phyloP scores from a whole-genome alignment of 1,140 invertebrate species.

The Saccostrea glomerata region DNA sequence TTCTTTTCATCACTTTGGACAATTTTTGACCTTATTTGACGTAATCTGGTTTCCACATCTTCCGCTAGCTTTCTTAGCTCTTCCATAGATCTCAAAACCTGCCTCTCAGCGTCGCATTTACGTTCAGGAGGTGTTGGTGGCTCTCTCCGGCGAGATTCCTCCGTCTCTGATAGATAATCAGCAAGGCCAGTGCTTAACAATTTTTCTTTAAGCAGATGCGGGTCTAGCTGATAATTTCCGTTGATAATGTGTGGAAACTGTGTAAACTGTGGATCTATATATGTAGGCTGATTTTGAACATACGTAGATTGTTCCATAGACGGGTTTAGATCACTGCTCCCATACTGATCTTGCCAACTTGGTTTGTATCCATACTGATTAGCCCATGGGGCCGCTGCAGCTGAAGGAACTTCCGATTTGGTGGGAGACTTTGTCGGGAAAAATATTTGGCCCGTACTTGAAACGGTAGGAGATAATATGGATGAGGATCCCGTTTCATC shows the following conservation, averaged over 20 bases:
- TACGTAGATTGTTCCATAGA: constrained; percentile 17
- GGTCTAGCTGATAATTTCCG: constrained; percentile 74
- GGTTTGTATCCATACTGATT: constrained; percentile 23
- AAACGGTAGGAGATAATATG: constrained; percentile 57
- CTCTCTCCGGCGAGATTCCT: constrained; percentile 38
- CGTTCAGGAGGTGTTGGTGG: constrained; percentile 23
- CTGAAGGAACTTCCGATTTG: neutral
- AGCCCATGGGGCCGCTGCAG: neutral
- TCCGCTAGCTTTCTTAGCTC: constrained; percentile 70
- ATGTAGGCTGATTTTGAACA: constrained; percentile 41
- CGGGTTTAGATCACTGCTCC: neutral
- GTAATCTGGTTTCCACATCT: constrained; percentile 70
- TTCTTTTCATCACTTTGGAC: constrained; percentile 70
- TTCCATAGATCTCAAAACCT: constrained; percentile 66
- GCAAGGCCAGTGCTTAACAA: constrained; percentile 71
- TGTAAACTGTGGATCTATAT: constrained; percentile 61
- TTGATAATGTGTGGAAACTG: constrained; percentile 65
- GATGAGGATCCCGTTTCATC: constrained; percentile 36
- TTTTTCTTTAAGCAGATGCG: constrained; percentile 71
- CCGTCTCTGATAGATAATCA: constrained; percentile 35
- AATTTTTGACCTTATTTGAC: constrained; percentile 70
- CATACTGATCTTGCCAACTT: neutral
- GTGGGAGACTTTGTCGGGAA: neutral
- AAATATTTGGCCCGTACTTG: constrained; percentile 24
- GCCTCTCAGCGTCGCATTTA: neutral